These are phyloP conservation scores for Indri indri DNA, from an alignment of 2,113 vertebrate species.

Conservation along the genomic window DNA sequence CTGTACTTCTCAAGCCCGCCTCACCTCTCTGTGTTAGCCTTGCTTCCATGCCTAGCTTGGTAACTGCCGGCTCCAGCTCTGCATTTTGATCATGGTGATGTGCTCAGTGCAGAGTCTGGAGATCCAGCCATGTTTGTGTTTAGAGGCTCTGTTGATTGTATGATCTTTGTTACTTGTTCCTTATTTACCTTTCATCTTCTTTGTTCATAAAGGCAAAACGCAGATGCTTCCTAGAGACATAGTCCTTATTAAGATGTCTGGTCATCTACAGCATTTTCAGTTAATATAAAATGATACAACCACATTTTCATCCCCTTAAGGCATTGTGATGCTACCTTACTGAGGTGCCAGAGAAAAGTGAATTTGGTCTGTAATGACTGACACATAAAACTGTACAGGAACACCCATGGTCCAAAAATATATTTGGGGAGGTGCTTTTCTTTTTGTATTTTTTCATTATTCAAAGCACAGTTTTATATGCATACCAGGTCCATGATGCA, in stretches of 20 bases:
- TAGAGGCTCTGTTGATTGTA: neutral
- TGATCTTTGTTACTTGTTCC: neutral
- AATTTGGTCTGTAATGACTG: neutral
- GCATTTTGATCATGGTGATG: neutral
- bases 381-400: neutral
- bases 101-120: neutral
- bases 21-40: no score
- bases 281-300: neutral
- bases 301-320: neutral
- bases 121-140: neutral
- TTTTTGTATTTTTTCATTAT: neutral
- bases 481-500: neutral
- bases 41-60: neutral
- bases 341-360: neutral
- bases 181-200: neutral
- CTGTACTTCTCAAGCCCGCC: fast-evolving
- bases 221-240: neutral
- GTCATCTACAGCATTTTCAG: neutral
- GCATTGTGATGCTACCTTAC: neutral
- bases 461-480: neutral
- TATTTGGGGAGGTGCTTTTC: neutral
- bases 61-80: neutral
- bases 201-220: neutral
- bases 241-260: neutral
- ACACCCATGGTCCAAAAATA: neutral